Percentiles rank a stretch among this genome's conserved stretches.
Conservation (phyloP, 92 coral and sea anemone species). For the Galaxea fascicularis region DNA sequence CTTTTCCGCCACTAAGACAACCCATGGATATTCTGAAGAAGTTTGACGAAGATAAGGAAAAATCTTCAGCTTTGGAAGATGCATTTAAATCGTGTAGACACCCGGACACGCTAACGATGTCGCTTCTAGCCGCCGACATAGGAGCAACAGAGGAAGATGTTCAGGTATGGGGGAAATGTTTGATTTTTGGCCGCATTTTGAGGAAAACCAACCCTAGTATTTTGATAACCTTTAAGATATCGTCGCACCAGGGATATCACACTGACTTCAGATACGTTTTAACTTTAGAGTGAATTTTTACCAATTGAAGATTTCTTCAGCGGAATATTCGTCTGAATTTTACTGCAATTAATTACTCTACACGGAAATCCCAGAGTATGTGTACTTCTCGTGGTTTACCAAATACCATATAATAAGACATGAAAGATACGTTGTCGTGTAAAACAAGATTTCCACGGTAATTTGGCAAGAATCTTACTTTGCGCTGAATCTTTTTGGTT, state of each 20-base stretch:
- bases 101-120: conserved; percentile 65
- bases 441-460: not conserved
- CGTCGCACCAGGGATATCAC: not conserved
- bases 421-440: not conserved
- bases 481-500: not conserved
- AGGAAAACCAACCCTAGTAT: not conserved
- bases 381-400: not conserved
- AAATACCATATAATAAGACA: not conserved
- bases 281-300: not conserved
- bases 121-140: conserved; percentile 80
- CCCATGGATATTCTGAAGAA: conserved; percentile 54
- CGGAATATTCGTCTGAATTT: not conserved
- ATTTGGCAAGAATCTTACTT: not conserved
- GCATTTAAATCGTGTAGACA: conserved; percentile 76
- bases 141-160: conserved; percentile 76
- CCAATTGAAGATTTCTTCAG: not conserved
- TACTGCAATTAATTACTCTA: not conserved
- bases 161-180: conserved; percentile 41
- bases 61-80: conserved; percentile 57
- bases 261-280: not conserved
- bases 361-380: not conserved
- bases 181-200: no score
- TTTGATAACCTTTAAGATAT: not conserved
- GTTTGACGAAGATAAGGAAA: conserved; percentile 65
- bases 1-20: not conserved